phyloP scores from a whole-genome alignment of 30 jellyfish, hydroid and myxozoan genomes.

The Chrysaora quinquecirrha region DNA sequence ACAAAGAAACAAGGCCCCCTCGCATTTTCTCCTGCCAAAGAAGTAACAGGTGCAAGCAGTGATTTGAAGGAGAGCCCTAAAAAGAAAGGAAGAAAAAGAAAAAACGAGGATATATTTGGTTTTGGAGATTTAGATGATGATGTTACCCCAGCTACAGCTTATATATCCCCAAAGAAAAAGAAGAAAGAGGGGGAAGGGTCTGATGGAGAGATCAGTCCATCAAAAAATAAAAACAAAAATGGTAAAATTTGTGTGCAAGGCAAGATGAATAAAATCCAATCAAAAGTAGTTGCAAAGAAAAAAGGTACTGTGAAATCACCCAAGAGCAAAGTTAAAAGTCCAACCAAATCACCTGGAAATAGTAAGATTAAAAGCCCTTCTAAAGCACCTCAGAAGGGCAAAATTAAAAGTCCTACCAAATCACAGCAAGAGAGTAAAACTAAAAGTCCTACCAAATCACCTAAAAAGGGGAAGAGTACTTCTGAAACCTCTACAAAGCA shows the following conservation, averaged over 20 bases:
- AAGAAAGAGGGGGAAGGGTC: background rate
- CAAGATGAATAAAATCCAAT: too few relatives aligned
- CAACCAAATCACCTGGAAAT: too few relatives aligned
- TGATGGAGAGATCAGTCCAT: background rate
- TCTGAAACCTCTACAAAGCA: background rate
- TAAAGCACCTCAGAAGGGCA: background rate
- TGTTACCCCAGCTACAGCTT: constrained; percentile 47
- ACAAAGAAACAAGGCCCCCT: background rate
- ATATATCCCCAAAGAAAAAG: constrained; percentile 48
- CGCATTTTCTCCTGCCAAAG: background rate
- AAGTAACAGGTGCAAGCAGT: background rate
- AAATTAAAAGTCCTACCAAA: background rate
- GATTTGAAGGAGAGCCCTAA: background rate
- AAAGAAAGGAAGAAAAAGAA: constrained; percentile 42
- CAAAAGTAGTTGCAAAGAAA: too few relatives aligned
- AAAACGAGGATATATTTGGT: constrained; percentile 49
- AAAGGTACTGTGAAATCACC: too few relatives aligned
- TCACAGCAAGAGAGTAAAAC: background rate
- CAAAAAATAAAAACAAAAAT: constrained; percentile 2
- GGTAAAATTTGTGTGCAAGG: too few relatives aligned
- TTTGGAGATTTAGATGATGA: constrained; percentile 64
- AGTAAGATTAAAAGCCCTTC: background rate
- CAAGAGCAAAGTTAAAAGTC: too few relatives aligned
- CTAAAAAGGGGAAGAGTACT: background rate
- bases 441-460: background rate